Conservation (phyloP, 2,113 vertebrate species). For the Pithys albifrons region DNA sequence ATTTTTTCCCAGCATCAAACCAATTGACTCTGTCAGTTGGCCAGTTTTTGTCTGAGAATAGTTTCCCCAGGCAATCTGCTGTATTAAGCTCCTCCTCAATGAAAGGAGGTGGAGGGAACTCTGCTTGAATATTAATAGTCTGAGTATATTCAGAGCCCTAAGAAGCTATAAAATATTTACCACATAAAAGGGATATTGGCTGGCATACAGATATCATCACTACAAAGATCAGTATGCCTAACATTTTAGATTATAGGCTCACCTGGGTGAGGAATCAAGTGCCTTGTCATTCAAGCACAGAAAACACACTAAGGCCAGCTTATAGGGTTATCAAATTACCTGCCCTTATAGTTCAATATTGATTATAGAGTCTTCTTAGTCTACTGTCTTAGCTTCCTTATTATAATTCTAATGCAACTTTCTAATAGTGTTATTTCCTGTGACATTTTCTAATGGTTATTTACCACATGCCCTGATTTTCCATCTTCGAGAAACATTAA, state of each 20-base stretch:
- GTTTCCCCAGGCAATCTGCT: background rate
- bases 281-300: background rate
- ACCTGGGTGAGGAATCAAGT: background rate
- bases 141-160: background rate
- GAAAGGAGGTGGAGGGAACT: background rate
- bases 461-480: background rate
- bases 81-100: background rate
- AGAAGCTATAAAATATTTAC: slow-evolving; percentile 7
- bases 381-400: background rate
- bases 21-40: background rate
- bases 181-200: background rate
- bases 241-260: background rate
- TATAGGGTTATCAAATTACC: slow-evolving; percentile 3
- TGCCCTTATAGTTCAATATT: slow-evolving; percentile 16
- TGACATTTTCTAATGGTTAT: background rate
- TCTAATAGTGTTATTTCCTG: slow-evolving; percentile 10
- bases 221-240: background rate
- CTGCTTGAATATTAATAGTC: slow-evolving; percentile 4
- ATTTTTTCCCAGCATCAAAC: background rate
- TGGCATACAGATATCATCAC: background rate
- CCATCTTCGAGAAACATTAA: background rate
- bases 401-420: slow-evolving; percentile 21
- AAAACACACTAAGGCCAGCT: background rate
- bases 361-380: slow-evolving; percentile 33
- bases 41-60: background rate